phyloP scores from a whole-genome alignment of 2,113 vertebrate species.

The Hippopotamus amphibius region DNA sequence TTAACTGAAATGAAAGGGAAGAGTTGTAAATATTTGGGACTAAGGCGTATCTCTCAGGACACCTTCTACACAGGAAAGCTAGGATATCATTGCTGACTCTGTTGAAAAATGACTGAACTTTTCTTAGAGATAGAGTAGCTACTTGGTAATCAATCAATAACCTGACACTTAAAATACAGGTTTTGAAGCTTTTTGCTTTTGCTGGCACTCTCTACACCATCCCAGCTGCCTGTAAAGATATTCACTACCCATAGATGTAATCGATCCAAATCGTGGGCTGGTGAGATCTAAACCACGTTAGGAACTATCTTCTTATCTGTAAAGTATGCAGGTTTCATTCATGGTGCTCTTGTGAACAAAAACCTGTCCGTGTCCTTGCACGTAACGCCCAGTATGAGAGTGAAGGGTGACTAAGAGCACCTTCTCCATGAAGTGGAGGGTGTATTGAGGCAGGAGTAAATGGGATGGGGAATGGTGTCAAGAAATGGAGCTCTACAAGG shows the following conservation, averaged over 20 bases:
- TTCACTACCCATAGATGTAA: neutral
- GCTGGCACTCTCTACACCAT: neutral
- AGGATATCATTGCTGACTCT: neutral
- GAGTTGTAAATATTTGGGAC: neutral
- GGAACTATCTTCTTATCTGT: neutral
- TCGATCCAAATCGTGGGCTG: neutral
- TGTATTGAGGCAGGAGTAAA: neutral
- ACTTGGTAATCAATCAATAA: neutral
- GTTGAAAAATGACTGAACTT: constrained; percentile 5
- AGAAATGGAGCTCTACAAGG: neutral
- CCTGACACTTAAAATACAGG: neutral
- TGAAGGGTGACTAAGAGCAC: neutral
- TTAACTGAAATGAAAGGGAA: neutral
- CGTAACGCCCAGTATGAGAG: neutral
- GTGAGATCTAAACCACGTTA: neutral
- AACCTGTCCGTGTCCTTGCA: neutral
- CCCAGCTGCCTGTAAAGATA: neutral
- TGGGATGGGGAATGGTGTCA: neutral
- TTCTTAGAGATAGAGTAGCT: neutral
- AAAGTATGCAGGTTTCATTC: neutral
- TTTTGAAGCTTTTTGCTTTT: neutral
- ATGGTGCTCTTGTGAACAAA: neutral
- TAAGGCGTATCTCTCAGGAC: neutral
- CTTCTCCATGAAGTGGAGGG: neutral
- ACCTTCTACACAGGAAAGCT: neutral